These are phyloP conservation scores for Rafetus swinhoei DNA, from an alignment of 2,113 vertebrate species.

Conservation along the genomic window DNA sequence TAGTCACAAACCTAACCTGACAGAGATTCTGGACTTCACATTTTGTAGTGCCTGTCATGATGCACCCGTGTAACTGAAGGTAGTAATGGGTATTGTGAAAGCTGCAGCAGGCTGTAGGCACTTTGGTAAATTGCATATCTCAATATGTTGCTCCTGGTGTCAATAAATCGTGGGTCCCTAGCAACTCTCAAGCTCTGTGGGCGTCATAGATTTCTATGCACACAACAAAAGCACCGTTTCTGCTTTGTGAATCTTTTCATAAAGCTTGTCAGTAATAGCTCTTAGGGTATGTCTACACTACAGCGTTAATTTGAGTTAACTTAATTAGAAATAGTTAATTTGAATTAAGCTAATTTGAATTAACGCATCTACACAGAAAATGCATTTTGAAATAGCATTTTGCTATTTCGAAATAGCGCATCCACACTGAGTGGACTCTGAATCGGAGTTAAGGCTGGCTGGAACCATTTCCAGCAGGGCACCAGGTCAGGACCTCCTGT, in stretches of 20 bases:
- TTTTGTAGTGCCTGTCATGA: neutral
- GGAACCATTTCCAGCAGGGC: too few relatives aligned
- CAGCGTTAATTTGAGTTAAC: too few relatives aligned
- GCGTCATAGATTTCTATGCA: neutral
- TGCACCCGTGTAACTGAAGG: neutral
- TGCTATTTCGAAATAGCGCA: too few relatives aligned
- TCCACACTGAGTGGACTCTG: too few relatives aligned
- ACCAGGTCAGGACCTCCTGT: too few relatives aligned
- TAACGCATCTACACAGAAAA: too few relatives aligned
- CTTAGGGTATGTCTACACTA: neutral
- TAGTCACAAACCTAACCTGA: too few relatives aligned
- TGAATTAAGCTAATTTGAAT: too few relatives aligned
- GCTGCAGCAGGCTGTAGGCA: neutral
- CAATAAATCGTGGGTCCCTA: neutral
- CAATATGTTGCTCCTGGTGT: neutral
- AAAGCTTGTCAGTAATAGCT: neutral
- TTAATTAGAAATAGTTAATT: too few relatives aligned
- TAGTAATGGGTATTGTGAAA: neutral
- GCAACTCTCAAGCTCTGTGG: neutral
- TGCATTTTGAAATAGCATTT: too few relatives aligned
- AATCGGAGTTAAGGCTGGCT: too few relatives aligned
- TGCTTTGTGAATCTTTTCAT: neutral
- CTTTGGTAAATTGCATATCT: neutral
- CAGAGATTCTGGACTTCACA: neutral
- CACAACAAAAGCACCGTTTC: neutral